These are phyloP conservation scores for Leucoptera coffeella DNA, from an alignment of 2,888 invertebrate species.

Conservation along the genomic window DNA sequence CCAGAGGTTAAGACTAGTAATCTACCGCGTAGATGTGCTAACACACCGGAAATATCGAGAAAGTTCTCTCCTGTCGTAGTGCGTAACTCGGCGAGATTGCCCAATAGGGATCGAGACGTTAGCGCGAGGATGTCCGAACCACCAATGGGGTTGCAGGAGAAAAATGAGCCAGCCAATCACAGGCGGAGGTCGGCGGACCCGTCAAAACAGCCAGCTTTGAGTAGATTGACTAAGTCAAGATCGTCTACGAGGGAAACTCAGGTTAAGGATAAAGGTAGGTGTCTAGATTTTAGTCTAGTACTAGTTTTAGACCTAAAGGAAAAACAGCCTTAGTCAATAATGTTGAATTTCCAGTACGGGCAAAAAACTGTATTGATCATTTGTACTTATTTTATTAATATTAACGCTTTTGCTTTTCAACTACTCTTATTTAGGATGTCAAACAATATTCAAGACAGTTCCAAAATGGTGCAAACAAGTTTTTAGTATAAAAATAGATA, in stretches of 20 bases:
- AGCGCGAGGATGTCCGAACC: slow-evolving; percentile 54
- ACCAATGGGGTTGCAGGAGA: slow-evolving; percentile 23
- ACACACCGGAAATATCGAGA: slow-evolving; percentile 56
- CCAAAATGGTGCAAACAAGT: no score
- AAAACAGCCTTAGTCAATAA: no score
- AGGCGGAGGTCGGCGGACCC: slow-evolving; percentile 35
- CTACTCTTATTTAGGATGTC: no score
- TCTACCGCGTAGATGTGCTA: slow-evolving; percentile 46
- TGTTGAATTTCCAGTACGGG: no score
- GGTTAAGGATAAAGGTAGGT: slow-evolving; percentile 37
- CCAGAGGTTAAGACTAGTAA: slow-evolving; percentile 44
- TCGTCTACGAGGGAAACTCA: slow-evolving; percentile 42
- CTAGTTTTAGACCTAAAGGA: no score
- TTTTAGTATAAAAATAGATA: no score
- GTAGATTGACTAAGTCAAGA: slow-evolving; percentile 38
- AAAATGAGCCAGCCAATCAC: slow-evolving; percentile 24
- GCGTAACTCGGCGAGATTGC: slow-evolving; percentile 29
- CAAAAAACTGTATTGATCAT: no score
- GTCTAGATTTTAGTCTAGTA: no score
- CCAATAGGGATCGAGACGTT: slow-evolving; percentile 30
- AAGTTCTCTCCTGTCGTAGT: slow-evolving; percentile 50
- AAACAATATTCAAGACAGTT: no score
- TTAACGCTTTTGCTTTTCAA: no score
- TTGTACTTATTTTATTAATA: no score
- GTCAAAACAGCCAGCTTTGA: slow-evolving; percentile 27